Base-by-base conservation (phyloP, 2,113 vertebrate genomes). In the Illadopsis cleaveri region DNA sequence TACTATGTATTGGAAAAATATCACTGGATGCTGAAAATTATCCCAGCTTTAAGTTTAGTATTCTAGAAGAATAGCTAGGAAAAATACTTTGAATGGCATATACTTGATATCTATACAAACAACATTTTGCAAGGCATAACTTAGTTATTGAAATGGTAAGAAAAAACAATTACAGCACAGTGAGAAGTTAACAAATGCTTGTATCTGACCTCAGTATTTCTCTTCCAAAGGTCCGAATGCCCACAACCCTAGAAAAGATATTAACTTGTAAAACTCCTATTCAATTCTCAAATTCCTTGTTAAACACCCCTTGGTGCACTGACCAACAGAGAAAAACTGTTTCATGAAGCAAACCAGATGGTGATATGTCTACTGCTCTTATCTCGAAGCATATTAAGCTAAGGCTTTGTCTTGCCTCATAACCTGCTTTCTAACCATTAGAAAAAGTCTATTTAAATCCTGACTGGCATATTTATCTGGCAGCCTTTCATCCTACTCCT, bases 401-500 rank as follows among this genome's bases (percentile, higher is more conserved):
- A 40, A 54, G 30, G 81, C 78, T 96, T 89, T 90, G 58, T 89
- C 78, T 96, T 91, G 58, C 66, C 40, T 87, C 27, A 57, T 84
- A 96, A 91, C 81, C 82, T 91, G 62, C 79, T 77, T 91, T 91
- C 45, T 44, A 51, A 12, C 19, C 42, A 77, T 44, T 76, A 85
- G 33, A 65, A 92, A 88, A 94, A 77, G 27, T 17, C 42, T 31
- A 9, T 85, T 82, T 95, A 93, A 94, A 91, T 90, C 85, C 90
- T 57, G 62, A 80, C 75, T 73, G 66, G 60, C 42, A 24, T 73
- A 90, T 93, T 87, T 82, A 47, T 87, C 70, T 82, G 53, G 17
- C 37, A 96, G 75, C 18, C 27, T 79, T 77, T 90, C 62, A 87
- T 37, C 45, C 42, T 37, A 16, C 40, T 86, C 40, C 38, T 84